Conservation (phyloP, 2,888 invertebrate genomes). For the Harpagoxenus sublaevis region DNA sequence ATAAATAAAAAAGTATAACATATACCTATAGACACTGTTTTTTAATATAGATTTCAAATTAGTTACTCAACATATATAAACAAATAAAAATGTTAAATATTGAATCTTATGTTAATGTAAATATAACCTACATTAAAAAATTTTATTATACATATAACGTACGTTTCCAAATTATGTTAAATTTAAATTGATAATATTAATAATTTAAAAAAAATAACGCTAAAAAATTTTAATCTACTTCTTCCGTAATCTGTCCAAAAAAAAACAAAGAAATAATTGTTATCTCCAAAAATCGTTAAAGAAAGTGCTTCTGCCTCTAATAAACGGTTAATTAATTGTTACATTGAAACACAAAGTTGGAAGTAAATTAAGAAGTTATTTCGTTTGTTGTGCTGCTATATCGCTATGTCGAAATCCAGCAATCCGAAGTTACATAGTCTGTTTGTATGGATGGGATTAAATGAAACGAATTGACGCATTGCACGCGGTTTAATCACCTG, state of each 20-base stretch:
- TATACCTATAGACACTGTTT: background rate
- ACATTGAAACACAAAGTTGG: background rate
- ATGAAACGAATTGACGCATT: conserved; percentile 26
- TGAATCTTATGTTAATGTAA: background rate
- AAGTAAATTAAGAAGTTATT: conserved; percentile 27
- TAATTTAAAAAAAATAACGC: background rate
- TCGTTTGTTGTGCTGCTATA: conserved; percentile 47
- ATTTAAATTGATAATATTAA: background rate
- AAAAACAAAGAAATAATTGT: background rate
- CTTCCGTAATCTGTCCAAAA: background rate
- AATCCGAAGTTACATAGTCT: conserved; percentile 42
- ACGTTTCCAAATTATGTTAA: background rate
- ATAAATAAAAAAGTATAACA: background rate
- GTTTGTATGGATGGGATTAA: conserved; percentile 44
- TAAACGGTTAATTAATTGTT: background rate
- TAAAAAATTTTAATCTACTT: background rate
- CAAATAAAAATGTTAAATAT: background rate
- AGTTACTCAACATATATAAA: background rate
- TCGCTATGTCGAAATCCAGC: conserved; percentile 11
- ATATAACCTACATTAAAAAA: background rate
- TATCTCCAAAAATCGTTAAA: background rate
- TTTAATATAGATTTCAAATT: background rate
- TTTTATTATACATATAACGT: background rate
- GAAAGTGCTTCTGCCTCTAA: background rate
- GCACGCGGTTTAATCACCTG: conserved; percentile 10